A percentile compares a stretch with the other conserved stretches of the same genome.
Evolutionary conservation across 2,797 vertebrate species (phyloP).

Genomic region (Synanceia verrucosa): DNA sequence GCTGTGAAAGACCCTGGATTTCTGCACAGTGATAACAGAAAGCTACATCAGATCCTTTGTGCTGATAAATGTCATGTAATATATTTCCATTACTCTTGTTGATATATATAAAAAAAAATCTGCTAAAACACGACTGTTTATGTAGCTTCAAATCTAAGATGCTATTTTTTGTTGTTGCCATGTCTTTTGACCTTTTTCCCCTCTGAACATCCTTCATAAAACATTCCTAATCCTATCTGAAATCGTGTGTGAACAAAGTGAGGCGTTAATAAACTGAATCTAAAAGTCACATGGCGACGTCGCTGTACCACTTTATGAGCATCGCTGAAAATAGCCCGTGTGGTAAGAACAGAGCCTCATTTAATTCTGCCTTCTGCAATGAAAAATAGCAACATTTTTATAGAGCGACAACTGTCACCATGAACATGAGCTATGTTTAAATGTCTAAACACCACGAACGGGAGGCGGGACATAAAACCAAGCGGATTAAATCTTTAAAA

Average conservation of each 20-base stretch:
- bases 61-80: conserved; percentile 12
- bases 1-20: neutral
- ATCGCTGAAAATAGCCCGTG: conserved; percentile 54
- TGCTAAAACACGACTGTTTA: neutral
- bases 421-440: conserved; percentile 54
- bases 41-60: conserved; percentile 4
- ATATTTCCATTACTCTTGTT: neutral
- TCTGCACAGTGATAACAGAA: neutral
- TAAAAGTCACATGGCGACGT: conserved; percentile 16
- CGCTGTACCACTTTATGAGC: conserved; percentile 34
- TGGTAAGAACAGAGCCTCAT: conserved; percentile 49
- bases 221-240: neutral
- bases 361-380: conserved; percentile 63
- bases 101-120: neutral
- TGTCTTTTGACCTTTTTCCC: neutral
- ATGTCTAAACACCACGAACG: conserved; percentile 5
- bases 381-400: conserved; percentile 61
- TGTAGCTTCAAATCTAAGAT: neutral
- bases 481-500: conserved; percentile 17
- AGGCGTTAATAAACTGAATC: conserved; percentile 28
- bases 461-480: conserved; percentile 21
- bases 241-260: conserved; percentile 5
- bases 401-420: conserved; percentile 52
- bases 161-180: neutral
- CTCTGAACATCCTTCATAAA: neutral